phyloP scores from a whole-genome alignment of 2,888 invertebrate species.

The Coronaproctus castanopsis region DNA sequence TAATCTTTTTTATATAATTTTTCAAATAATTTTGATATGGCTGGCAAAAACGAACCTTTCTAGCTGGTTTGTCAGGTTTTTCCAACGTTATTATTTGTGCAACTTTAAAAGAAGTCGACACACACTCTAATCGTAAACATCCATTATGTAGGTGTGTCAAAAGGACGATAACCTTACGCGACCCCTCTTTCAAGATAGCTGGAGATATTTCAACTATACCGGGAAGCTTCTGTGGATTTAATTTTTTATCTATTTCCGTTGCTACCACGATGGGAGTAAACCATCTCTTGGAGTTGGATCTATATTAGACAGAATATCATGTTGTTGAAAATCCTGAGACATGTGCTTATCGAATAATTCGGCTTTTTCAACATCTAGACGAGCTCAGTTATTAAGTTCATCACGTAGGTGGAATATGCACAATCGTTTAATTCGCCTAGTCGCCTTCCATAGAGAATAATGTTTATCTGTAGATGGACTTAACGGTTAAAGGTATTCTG shows the following conservation, averaged over 20 bases:
- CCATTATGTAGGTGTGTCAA: neutral
- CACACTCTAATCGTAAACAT: neutral
- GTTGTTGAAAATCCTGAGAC: neutral
- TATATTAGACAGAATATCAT: neutral
- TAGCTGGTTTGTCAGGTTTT: neutral
- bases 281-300: neutral
- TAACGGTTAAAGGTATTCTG: neutral
- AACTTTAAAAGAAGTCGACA: neutral
- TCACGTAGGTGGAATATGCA: neutral
- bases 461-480: neutral
- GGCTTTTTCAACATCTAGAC: neutral
- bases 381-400: neutral
- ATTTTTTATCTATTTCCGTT: neutral
- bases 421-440: neutral
- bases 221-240: neutral
- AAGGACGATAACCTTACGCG: neutral
- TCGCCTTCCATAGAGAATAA: neutral
- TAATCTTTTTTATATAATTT: neutral
- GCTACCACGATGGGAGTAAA: neutral
- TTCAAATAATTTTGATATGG: neutral
- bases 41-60: neutral
- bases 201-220: neutral
- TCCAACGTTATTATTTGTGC: neutral
- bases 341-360: neutral
- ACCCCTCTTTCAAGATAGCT: neutral